These are phyloP conservation scores for Panthera uncia DNA, from an alignment of 2,113 vertebrate species.

Conservation along the genomic window DNA sequence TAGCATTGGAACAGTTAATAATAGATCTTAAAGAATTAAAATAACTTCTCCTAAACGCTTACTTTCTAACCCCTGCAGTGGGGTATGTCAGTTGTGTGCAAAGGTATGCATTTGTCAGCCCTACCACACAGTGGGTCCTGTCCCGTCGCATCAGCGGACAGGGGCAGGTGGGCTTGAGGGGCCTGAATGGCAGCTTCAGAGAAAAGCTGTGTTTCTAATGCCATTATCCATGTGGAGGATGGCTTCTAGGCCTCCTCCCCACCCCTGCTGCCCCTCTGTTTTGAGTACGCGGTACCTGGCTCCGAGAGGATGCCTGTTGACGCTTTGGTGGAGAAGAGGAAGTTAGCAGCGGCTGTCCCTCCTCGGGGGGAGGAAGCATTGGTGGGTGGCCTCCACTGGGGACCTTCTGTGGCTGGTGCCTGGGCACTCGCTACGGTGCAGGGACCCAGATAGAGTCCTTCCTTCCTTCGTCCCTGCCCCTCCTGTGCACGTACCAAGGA, in stretches of 20 bases:
- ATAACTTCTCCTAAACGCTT: not conserved
- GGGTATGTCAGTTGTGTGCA: not conserved
- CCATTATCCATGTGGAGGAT: not conserved
- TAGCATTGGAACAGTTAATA: not conserved
- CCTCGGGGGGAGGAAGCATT: too few relatives aligned
- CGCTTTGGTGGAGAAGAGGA: not conserved
- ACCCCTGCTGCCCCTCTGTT: not conserved
- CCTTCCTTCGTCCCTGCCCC: not conserved
- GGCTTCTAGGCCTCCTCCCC: not conserved
- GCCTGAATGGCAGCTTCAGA: not conserved
- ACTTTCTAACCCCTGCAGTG: not conserved
- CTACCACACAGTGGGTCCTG: constrained; percentile 43
- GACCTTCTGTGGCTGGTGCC: not conserved
- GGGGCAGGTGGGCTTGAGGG: fast-evolving
- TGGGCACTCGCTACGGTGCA: not conserved
- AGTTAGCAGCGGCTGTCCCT: not conserved
- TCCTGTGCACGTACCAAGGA: not conserved
- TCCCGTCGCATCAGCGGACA: constrained; percentile 64
- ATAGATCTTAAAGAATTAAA: not conserved
- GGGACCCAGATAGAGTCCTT: not conserved
- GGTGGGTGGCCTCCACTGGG: not conserved
- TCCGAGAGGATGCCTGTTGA: not conserved
- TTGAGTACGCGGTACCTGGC: not conserved
- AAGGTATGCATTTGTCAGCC: constrained; percentile 43
- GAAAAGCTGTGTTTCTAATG: not conserved